These are phyloP conservation scores for Sparidentex hasta DNA, from an alignment of 2,797 vertebrate species.

Conservation along the genomic window DNA sequence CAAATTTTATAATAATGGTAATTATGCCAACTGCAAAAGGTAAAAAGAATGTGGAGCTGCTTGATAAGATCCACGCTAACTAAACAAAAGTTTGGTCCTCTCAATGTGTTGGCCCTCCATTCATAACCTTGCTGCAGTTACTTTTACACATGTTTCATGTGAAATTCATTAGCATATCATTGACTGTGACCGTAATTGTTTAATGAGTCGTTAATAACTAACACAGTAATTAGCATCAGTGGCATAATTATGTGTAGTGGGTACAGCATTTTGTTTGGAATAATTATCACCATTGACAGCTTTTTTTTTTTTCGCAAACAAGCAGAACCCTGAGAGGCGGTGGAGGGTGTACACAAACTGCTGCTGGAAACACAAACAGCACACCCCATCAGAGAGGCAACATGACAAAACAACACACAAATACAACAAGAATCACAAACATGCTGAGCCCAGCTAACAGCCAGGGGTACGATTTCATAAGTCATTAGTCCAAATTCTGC, in stretches of 20 bases:
- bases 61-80: conserved; percentile 11
- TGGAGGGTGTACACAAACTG: conserved; percentile 46
- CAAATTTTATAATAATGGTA: conserved; percentile 4
- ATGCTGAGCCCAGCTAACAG: neutral
- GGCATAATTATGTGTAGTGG: conserved; percentile 86
- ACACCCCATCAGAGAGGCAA: conserved; percentile 21
- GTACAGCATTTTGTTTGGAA: conserved; percentile 79
- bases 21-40: neutral
- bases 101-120: conserved; percentile 42
- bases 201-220: conserved; percentile 88
- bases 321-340: conserved; percentile 58
- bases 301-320: conserved; percentile 78
- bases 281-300: conserved; percentile 75
- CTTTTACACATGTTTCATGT: conserved; percentile 74
- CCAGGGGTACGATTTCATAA: neutral
- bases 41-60: neutral
- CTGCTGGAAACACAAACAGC: conserved; percentile 47
- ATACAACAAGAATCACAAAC: neutral
- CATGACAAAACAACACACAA: conserved; percentile 15
- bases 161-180: conserved; percentile 85
- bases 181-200: conserved; percentile 83
- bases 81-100: conserved; percentile 2
- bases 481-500: neutral
- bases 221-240: conserved; percentile 86
- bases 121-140: conserved; percentile 59